These are phyloP conservation scores for Zele albiditarsus DNA, from an alignment of 2,888 invertebrate species.

Conservation along the genomic window DNA sequence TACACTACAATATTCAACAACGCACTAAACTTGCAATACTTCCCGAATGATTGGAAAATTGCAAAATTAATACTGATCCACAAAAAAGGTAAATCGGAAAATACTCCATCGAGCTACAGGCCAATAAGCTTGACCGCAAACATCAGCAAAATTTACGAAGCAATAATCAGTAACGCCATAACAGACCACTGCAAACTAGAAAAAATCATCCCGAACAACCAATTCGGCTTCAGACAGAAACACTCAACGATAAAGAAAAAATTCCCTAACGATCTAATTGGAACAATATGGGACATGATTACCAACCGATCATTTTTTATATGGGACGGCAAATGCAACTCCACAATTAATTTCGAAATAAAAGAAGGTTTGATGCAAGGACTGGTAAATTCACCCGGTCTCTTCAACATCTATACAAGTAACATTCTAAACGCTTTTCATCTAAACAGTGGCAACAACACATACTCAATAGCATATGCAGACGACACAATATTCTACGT, in stretches of 20 bases:
- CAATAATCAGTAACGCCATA: not conserved
- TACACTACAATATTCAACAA: slow-evolving; percentile 43
- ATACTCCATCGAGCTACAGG: not conserved
- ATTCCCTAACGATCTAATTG: not conserved
- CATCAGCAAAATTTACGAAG: not conserved
- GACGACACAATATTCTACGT: slow-evolving; percentile 39
- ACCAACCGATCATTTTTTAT: slow-evolving; percentile 8
- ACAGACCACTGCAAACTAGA: no score
- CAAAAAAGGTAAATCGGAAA: slow-evolving; percentile 42
- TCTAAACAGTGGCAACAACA: slow-evolving; percentile 12
- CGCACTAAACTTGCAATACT: slow-evolving; percentile 25
- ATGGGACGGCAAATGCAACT: not conserved
- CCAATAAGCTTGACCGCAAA: not conserved
- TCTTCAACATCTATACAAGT: slow-evolving; percentile 36
- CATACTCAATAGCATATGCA: slow-evolving; percentile 37
- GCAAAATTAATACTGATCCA: slow-evolving; percentile 36
- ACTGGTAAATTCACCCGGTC: slow-evolving; percentile 18
- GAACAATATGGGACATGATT: not conserved
- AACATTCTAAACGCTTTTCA: slow-evolving; percentile 37
- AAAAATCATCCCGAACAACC: no score
- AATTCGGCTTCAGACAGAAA: no score
- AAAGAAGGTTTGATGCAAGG: slow-evolving; percentile 29
- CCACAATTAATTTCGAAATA: not conserved
- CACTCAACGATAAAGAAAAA: not conserved
- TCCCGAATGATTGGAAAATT: not conserved